Evolutionary conservation across 1,140 invertebrate genomes (phyloP).

Genomic region (Holotrichia oblita): DNA sequence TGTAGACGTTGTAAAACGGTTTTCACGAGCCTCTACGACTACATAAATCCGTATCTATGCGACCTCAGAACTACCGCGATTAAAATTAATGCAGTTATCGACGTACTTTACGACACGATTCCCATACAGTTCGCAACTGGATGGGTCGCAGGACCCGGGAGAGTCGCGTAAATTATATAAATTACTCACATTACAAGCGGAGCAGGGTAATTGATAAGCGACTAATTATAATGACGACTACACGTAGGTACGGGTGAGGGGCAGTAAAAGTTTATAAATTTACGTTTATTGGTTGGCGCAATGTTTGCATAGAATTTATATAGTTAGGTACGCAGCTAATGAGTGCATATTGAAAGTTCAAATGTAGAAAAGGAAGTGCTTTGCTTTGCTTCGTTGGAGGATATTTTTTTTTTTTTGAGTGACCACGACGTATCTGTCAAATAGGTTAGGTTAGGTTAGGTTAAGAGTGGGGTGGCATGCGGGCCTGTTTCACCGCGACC

Average conservation of each 20-base stretch:
- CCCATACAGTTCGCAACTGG: no score
- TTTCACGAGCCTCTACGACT: no score
- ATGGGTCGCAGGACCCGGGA: background rate
- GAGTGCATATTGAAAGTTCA: no score
- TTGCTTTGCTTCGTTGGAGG: no score
- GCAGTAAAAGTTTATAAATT: background rate
- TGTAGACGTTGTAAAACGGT: background rate
- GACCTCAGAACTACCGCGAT: conserved; percentile 10
- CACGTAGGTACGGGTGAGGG: background rate
- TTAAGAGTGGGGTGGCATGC: no score
- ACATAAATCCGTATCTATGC: conserved; percentile 6
- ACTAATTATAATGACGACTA: background rate
- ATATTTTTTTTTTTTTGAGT: no score
- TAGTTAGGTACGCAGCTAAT: no score
- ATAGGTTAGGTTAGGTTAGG: no score
- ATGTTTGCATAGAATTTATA: no score
- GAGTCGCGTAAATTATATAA: background rate
- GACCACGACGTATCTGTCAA: no score
- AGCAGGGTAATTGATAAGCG: background rate
- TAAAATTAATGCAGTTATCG: conserved; percentile 13
- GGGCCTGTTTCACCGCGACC: no score
- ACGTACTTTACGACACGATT: conserved; percentile 11
- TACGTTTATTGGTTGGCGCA: background rate
- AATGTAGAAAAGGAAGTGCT: no score
- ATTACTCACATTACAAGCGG: background rate